Conservation (phyloP, 2,113 vertebrate genomes). For the Chauna torquata region DNA sequence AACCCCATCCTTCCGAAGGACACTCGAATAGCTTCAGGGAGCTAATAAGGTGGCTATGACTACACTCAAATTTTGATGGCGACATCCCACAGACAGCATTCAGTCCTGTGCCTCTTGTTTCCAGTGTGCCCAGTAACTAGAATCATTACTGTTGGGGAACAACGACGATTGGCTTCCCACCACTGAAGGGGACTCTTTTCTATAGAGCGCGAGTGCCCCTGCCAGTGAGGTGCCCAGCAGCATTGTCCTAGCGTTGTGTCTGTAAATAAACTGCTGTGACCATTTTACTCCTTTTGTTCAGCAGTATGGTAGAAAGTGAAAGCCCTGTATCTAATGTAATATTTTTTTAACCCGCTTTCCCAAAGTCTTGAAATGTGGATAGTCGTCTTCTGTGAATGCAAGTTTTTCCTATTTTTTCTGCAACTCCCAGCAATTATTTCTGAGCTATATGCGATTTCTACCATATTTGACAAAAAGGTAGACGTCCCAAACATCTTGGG, state of each 20-base stretch:
- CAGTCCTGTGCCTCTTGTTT: not conserved
- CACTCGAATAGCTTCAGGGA: not conserved
- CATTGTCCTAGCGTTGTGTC: not conserved
- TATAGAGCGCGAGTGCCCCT: not conserved
- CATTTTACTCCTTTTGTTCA: not conserved
- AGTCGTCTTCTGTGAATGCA: not conserved
- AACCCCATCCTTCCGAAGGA: not conserved
- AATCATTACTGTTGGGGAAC: fast-evolving
- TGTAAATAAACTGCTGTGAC: not conserved
- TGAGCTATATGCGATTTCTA: not conserved
- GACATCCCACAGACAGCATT: not conserved
- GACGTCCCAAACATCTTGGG: not conserved
- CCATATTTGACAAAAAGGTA: not conserved
- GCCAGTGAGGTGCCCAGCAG: not conserved
- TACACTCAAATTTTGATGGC: not conserved
- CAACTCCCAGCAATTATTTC: not conserved
- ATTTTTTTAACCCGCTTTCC: slow-evolving; percentile 6
- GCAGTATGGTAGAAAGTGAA: not conserved
- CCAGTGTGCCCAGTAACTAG: not conserved
- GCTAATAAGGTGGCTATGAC: not conserved
- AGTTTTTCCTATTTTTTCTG: not conserved
- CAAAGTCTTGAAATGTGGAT: not conserved
- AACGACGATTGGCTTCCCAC: fast-evolving
- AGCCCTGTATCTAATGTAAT: not conserved
- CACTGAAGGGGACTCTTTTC: not conserved